Percentiles rank a stretch among this genome's conserved stretches.
phyloP scores from a whole-genome alignment of 1,140 invertebrate species.

The Drosophila sechellia region DNA sequence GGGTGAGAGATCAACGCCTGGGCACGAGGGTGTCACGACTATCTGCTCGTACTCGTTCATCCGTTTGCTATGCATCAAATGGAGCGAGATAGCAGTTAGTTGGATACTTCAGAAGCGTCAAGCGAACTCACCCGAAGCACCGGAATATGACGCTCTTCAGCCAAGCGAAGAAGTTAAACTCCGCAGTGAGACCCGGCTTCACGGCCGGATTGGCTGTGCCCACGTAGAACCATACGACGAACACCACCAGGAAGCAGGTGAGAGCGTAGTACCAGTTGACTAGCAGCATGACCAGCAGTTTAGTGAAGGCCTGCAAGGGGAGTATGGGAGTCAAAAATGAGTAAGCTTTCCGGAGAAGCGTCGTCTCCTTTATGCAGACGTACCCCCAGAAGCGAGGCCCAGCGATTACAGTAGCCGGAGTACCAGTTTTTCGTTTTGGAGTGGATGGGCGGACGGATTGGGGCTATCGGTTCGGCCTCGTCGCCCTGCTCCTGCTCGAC shows the following conservation, averaged over 20 bases:
- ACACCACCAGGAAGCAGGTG: constrained; percentile 91
- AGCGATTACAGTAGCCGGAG: constrained; percentile 95
- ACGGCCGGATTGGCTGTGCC: constrained; percentile 97
- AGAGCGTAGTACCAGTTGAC: constrained; percentile 97
- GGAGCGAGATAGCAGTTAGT: constrained; percentile 6
- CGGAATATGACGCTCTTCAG: constrained; percentile 90
- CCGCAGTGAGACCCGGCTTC: constrained; percentile 94
- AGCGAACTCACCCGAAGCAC: constrained; percentile 90
- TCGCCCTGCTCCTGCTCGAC: constrained; percentile 20
- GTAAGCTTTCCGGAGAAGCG: background rate
- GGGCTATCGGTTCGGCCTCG: constrained; percentile 85
- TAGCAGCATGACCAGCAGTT: constrained; percentile 95
- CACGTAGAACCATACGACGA: constrained; percentile 96
- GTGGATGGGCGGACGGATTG: constrained; percentile 87
- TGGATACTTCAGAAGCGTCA: background rate
- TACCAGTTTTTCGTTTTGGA: constrained; percentile 97
- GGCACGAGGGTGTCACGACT: constrained; percentile 93
- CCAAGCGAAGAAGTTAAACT: constrained; percentile 95
- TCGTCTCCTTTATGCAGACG: constrained; percentile 79
- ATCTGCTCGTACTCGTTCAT: constrained; percentile 94
- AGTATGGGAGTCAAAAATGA: background rate
- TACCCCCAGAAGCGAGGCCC: constrained; percentile 95
- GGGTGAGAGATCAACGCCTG: constrained; percentile 91
- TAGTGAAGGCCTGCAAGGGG: constrained; percentile 84
- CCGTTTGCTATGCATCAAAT: constrained; percentile 86